Conservation (phyloP, 2,113 vertebrate species). For the Mus spicilegus region DNA sequence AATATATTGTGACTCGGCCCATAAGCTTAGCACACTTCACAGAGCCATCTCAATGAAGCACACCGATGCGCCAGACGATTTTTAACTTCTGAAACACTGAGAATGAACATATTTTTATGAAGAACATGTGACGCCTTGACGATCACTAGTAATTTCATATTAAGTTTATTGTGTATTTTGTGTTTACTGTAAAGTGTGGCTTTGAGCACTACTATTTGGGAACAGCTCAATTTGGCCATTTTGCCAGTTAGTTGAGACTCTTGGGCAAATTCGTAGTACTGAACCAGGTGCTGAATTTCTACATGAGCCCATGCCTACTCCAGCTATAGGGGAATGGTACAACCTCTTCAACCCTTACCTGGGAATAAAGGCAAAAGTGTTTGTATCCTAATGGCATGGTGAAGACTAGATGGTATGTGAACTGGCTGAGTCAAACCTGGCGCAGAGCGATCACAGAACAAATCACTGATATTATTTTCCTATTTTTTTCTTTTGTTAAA, state of each 20-base stretch:
- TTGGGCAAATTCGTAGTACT: not conserved
- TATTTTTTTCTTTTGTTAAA: not conserved
- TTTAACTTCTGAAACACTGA: slow-evolving; percentile 43
- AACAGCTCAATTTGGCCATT: slow-evolving; percentile 10
- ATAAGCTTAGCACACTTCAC: slow-evolving; percentile 22
- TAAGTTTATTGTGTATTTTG: not conserved
- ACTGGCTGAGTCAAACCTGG: not conserved
- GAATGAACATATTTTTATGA: not conserved
- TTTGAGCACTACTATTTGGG: not conserved
- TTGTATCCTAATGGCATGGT: not conserved
- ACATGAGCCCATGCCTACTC: not conserved
- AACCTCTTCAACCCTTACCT: not conserved
- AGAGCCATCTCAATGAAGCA: not conserved
- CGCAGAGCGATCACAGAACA: not conserved
- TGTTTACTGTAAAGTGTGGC: not conserved
- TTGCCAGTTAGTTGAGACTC: not conserved
- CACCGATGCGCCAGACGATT: not conserved
- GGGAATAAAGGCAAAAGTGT: not conserved
- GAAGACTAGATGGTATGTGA: not conserved
- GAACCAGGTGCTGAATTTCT: not conserved
- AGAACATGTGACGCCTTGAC: not conserved
- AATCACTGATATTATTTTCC: not conserved
- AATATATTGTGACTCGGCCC: not conserved
- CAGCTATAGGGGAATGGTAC: not conserved
- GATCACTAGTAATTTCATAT: not conserved